Evolutionary conservation across 53 echinoderm and acorn worm genomes (phyloP).

Genomic region (Apostichopus leukothele): DNA sequence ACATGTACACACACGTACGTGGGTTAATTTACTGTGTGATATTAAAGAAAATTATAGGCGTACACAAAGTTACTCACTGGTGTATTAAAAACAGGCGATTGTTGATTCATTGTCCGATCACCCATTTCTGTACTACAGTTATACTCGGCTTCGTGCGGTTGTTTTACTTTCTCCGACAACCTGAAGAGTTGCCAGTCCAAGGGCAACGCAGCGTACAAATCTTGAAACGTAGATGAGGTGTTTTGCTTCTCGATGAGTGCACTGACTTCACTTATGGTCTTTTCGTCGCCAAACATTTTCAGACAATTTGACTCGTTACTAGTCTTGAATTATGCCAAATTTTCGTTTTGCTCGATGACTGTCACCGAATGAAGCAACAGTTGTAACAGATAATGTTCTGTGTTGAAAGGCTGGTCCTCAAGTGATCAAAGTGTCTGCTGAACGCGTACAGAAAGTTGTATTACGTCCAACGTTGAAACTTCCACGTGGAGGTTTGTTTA

Average conservation of each 20-base stretch:
- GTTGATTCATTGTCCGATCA: not conserved
- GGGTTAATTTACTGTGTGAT: no score
- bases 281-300: slow-evolving; percentile 79
- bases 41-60: no score
- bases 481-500: slow-evolving; percentile 42
- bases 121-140: not conserved
- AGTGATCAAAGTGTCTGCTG: no score
- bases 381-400: no score
- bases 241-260: slow-evolving; percentile 56
- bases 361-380: no score
- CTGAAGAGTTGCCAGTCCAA: slow-evolving; percentile 15
- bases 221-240: not conserved
- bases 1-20: no score
- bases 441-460: not conserved
- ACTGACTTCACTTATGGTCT: slow-evolving; percentile 61
- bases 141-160: not conserved
- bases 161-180: not conserved
- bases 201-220: not conserved
- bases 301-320: not conserved
- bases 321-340: no score
- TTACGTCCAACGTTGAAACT: slow-evolving; percentile 1
- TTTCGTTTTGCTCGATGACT: no score
- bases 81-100: not conserved
- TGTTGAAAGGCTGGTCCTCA: no score
- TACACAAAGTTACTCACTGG: slow-evolving; percentile 3